Base-by-base conservation (phyloP, 2,113 vertebrate genomes). In the Montifringilla adamsi region DNA sequence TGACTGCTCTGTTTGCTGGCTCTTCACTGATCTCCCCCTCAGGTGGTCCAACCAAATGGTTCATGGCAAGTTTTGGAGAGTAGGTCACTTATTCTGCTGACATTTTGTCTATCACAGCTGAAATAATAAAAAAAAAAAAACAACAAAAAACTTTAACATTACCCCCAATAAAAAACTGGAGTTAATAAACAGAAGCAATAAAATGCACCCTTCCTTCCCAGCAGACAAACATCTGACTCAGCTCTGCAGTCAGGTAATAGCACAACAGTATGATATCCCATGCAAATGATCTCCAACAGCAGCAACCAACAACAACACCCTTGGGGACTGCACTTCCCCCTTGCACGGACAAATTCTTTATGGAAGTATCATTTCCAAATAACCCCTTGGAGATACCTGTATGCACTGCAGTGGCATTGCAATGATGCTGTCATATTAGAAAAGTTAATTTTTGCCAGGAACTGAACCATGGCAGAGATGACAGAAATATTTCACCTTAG, bases 31-130 rank as follows among this genome's bases (percentile, higher is more conserved):
- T 96, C 90, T 98, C 98, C 92, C 97, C 98, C 84, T 97, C 98
- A 78, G 97, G 95, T 10, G 91, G 97, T 95, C 99, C 98, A 95
- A 98, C 97, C 94, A 95, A 97, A 92, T 98, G 98, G 97, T 98
- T 99, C 99, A 99, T 99, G 98, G 97, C 96, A 97, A 95, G 89
- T 96, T 96, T 89, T 94, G 91, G 66, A 94, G 22, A 60, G 49
- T 64, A 76, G 87, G 74, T 50, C 69, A 84, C 96, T 98, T 98
- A 99, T 55, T 97, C 94, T 77, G 85, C 87, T 82, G 94, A 97
- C 98, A 98, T 99, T 97, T 93, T 98, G 94, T 97, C 88, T 83
- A 50, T 56, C 64, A 80, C 86, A 90, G 64, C 98, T 98, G 96
- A 28, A 93, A 97, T 37, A 37, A 37, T 37, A 94, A 58, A 77